These are phyloP conservation scores for Caenorhabditis zanzibari DNA, from an alignment of 2,888 invertebrate genomes.

Conservation along the genomic window DNA sequence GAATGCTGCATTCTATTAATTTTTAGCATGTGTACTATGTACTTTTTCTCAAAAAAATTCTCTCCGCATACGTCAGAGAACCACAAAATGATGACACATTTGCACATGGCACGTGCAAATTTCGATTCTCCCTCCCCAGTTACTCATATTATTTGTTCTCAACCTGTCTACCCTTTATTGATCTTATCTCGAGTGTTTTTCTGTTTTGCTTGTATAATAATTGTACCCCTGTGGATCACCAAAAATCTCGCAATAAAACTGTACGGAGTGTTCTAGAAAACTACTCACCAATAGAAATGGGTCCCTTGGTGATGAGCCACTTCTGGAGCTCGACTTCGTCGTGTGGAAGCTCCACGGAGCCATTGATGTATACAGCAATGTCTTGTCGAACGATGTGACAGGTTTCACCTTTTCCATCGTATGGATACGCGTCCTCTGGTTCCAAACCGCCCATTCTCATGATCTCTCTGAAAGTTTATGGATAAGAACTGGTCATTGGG, in stretches of 20 bases:
- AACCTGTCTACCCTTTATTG: background rate
- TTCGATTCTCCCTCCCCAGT: conserved; percentile 5
- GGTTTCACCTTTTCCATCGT: conserved; percentile 85
- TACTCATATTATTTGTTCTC: conserved; percentile 52
- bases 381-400: conserved; percentile 76
- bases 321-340: conserved; percentile 81
- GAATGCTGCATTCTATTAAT: conserved; percentile 57
- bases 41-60: conserved; percentile 21
- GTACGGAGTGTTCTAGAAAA: background rate
- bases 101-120: conserved; percentile 52
- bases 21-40: conserved; percentile 9
- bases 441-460: conserved; percentile 91
- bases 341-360: conserved; percentile 79
- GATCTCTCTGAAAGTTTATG: conserved; percentile 79
- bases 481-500: background rate
- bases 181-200: conserved; percentile 40
- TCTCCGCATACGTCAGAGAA: conserved; percentile 54
- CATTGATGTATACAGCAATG: conserved; percentile 81
- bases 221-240: conserved; percentile 2
- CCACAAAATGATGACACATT: conserved; percentile 36
- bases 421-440: conserved; percentile 93
- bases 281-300: conserved; percentile 81
- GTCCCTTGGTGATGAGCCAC: conserved; percentile 82
- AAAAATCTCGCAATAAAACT: conserved; percentile 1
- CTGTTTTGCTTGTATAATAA: conserved; percentile 5